Percentiles rank a stretch among this genome's conserved stretches.
phyloP scores from a whole-genome alignment of 2,797 vertebrate species.

The Falco concolor region DNA sequence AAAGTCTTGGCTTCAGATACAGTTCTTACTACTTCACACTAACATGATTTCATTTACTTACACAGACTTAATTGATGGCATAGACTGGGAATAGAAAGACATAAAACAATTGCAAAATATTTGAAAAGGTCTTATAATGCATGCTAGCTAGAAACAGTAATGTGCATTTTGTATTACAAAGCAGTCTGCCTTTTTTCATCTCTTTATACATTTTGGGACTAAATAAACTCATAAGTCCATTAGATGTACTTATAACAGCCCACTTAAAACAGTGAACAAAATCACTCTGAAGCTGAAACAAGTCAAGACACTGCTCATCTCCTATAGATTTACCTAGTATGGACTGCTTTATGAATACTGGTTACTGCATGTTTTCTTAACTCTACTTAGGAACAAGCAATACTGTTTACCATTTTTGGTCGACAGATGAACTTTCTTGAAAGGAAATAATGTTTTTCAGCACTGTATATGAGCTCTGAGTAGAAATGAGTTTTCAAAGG shows the following conservation, averaged over 20 bases:
- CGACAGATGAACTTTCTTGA: neutral
- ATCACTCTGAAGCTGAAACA: neutral
- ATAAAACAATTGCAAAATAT: slow-evolving; percentile 15
- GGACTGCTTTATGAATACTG: neutral
- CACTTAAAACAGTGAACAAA: slow-evolving; percentile 22
- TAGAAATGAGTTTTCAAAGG: neutral
- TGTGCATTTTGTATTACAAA: slow-evolving; percentile 2
- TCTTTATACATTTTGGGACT: neutral
- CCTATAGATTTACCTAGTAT: neutral
- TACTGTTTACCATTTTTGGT: neutral
- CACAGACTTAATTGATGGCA: neutral
- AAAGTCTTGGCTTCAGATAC: neutral
- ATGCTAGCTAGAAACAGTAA: neutral
- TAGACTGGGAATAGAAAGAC: slow-evolving; percentile 24
- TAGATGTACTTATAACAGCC: neutral
- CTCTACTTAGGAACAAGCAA: neutral
- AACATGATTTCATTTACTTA: neutral
- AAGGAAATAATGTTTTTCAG: neutral
- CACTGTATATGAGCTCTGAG: rapidly evolving
- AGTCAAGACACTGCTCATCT: neutral
- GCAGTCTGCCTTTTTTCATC: neutral
- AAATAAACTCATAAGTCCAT: neutral
- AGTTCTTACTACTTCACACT: neutral
- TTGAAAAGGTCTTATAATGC: slow-evolving; percentile 1
- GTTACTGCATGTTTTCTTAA: neutral